phyloP scores from a whole-genome alignment of 1,140 invertebrate genomes.

The Diplogasteroides magnus region DNA sequence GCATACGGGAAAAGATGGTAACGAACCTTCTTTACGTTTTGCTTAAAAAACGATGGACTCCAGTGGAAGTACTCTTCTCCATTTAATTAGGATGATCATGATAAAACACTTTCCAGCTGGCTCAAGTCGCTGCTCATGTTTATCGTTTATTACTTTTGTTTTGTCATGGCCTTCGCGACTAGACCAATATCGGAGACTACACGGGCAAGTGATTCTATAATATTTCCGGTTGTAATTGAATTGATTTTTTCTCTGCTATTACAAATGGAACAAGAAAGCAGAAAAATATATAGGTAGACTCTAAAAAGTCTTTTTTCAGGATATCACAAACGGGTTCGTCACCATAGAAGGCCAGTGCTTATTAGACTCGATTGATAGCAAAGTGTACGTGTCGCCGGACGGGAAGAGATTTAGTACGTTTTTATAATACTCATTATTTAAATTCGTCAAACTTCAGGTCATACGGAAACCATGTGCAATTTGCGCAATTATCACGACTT shows the following conservation, averaged over 20 bases:
- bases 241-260: too few species aligned
- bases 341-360: constrained; percentile 12
- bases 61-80: constrained; percentile 37
- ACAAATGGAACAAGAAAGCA: background rate
- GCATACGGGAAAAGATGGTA: constrained; percentile 13
- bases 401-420: background rate
- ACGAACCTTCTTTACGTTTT: too few species aligned
- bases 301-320: constrained; percentile 6
- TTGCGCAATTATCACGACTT: too few species aligned
- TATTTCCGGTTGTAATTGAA: constrained; percentile 11
- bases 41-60: constrained; percentile 9
- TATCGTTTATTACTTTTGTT: constrained; percentile 42
- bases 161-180: constrained; percentile 47
- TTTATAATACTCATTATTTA: too few species aligned
- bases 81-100: too few species aligned
- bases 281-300: constrained; percentile 11
- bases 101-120: too few species aligned
- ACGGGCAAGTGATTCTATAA: constrained; percentile 10
- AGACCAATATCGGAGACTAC: constrained; percentile 48
- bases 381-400: background rate
- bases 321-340: constrained; percentile 14
- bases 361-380: background rate
- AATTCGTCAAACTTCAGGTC: too few species aligned
- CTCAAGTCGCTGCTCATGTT: constrained; percentile 39
- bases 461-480: too few species aligned